Percentiles rank a stretch among this genome's conserved stretches.
Evolutionary conservation across 2,888 invertebrate genomes (phyloP).

Genomic region (Lithophane socia): DNA sequence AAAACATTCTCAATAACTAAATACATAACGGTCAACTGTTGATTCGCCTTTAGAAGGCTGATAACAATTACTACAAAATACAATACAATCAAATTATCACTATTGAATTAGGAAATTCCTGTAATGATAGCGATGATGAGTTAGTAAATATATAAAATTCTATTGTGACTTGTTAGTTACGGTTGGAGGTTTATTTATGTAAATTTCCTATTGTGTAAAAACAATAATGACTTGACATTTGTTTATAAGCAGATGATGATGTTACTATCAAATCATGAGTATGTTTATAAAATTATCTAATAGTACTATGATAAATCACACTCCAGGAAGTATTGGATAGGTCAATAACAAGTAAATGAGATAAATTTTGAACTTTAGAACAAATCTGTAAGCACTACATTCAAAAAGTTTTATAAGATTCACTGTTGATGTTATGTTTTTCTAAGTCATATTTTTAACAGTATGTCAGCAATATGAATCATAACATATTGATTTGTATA

Average conservation of each 20-base stretch:
- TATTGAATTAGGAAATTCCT: too few relatives aligned
- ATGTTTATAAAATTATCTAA: conserved; percentile 25
- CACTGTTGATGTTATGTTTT: background rate
- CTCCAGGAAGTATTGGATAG: background rate
- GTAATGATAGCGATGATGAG: too few relatives aligned
- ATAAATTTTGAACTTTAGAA: background rate
- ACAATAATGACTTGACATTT: background rate
- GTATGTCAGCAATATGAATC: conserved; percentile 18
- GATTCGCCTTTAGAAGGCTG: too few relatives aligned
- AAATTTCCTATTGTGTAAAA: background rate
- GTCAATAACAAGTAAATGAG: background rate
- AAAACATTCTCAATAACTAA: background rate
- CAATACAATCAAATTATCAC: too few relatives aligned
- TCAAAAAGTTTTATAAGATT: background rate
- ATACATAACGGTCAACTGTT: too few relatives aligned
- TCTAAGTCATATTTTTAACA: background rate
- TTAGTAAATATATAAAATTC: too few relatives aligned
- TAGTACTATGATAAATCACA: background rate
- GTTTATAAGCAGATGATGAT: background rate
- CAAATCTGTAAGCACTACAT: background rate
- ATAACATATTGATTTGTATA: background rate
- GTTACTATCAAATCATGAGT: background rate
- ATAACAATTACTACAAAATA: too few relatives aligned
- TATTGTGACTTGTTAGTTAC: too few relatives aligned
- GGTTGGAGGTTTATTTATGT: background rate